These are phyloP conservation scores for Dione juno DNA, from an alignment of 2,888 invertebrate genomes.

Conservation along the genomic window DNA sequence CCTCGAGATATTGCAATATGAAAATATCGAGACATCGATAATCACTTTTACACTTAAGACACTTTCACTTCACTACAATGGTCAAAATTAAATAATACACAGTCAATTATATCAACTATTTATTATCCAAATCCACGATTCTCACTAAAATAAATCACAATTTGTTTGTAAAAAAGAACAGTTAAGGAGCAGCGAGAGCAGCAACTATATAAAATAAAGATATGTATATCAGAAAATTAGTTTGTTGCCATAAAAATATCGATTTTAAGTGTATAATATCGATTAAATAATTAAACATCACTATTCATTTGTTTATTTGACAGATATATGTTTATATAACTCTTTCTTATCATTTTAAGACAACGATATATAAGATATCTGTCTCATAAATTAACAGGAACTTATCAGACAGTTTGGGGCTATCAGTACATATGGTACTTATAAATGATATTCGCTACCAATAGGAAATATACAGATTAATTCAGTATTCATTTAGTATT, in stretches of 20 bases:
- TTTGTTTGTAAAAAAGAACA: slow-evolving; percentile 49
- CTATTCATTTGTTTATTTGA: not conserved
- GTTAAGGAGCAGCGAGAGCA: slow-evolving; percentile 53
- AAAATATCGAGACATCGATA: no score
- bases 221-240: no score
- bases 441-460: no score
- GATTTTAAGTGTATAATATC: no score
- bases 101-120: slow-evolving; percentile 57
- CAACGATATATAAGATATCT: not conserved
- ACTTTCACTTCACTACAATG: no score
- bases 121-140: slow-evolving; percentile 62
- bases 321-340: not conserved
- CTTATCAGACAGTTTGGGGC: not conserved
- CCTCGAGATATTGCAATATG: no score
- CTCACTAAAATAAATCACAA: slow-evolving; percentile 76
- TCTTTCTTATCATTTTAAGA: no score
- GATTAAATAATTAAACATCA: no score
- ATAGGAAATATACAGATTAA: no score
- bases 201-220: not conserved
- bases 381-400: not conserved
- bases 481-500: no score
- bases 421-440: not conserved
- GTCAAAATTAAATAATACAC: slow-evolving; percentile 47
- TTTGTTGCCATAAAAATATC: no score
- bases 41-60: no score